Base-by-base conservation (phyloP, 2,888 invertebrate species). In the Pseudococcus viburni region DNA sequence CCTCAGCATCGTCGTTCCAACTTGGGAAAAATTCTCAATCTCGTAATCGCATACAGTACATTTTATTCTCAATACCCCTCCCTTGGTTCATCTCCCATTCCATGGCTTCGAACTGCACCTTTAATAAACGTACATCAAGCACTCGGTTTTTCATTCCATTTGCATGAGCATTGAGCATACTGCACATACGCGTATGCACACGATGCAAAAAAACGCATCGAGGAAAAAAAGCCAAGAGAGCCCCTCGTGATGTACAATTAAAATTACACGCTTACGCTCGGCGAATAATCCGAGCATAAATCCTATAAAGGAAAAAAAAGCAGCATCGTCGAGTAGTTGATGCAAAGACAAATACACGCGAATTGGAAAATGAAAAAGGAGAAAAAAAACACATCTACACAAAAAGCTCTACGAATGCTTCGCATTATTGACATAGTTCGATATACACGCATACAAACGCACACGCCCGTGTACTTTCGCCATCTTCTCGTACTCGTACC, bases 361-460 rank as follows among this genome's bases (percentile, higher is more conserved):
- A 73, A 73, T 73, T 73, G 68, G 33, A 73, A 73, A 73, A 73
- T 26, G 33, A 73, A 33, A 73, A 73, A 73, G 15, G 68, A 12
- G 26, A 33, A 73, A 73, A 73, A 73, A 73, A 33, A 73, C 6
- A 73, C 73, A 80, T 19, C 42, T 11, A 19, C 42, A 42, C 80
- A 42, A 80, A 80, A 80, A 80, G 80, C 80, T 46, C 42, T 42
- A 42, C 80, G 42, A 80, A 80, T 80, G 19, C 80, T 80, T 80
- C 39, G 42, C 80, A 42, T 80, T 80, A 80, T 80, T 80, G 80
- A 80, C 80, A 80, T 80, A 80, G 80, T 80, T 80, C 80, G 80
- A 80, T 46, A 42, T 39, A 42, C 42, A 80, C 80, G 80, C 80
- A 80, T 42, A 83, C 83, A 22, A 83, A 77, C 77, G 33, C 77